Base-by-base conservation (phyloP, 2,888 invertebrate species). In the Euzophera pinguis region DNA sequence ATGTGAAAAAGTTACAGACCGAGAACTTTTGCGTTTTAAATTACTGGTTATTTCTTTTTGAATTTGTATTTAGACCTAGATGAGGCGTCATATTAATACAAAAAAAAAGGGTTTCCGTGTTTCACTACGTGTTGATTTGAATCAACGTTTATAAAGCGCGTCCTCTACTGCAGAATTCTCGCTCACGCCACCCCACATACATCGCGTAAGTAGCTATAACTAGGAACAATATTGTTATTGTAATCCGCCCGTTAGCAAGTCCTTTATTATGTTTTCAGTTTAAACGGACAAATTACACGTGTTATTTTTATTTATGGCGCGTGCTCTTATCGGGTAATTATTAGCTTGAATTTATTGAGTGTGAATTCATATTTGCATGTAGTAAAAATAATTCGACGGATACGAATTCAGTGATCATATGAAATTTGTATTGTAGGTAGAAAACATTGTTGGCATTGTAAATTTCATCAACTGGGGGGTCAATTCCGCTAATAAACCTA, bases 161-260 rank as follows among this genome's bases (percentile, higher is more conserved):
- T 45, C 16, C 14, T 32, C 45, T 16, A n/a, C 14, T 16, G 32
- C n/a, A 27, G 10, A 10, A 32, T 45, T 9, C 14, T 13, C 7
- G 32, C 45, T 45, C 45, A 32, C 13, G 32, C 10, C 14, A 14
- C 32, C 13, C 56, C 60, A 60, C 60, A 60, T 59, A 62, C 13
- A 39, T 39, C 39, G 16, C 16, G 39, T 39, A 16, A 39, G 39
- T 14, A 27, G 22, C 22, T 22, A 5, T 5, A 38, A n/a, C n/a
- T 14, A 32, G 39, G 39, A 39, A 50, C 49, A 50, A 50, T 50
- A 39, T 29, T 22, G 35, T 29, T 39, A 29, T 50, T 29, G 49
- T 50, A 39, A 50, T 38, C 27, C 16, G 39, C n/a, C 49, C 29
- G 49, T 41, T 50, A 10, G 49, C 14, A 9, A 29, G 14, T 29